A percentile compares a stretch with the other conserved stretches of the same genome.
phyloP scores from a whole-genome alignment of 2,888 invertebrate species.

The Torymus auratus region DNA sequence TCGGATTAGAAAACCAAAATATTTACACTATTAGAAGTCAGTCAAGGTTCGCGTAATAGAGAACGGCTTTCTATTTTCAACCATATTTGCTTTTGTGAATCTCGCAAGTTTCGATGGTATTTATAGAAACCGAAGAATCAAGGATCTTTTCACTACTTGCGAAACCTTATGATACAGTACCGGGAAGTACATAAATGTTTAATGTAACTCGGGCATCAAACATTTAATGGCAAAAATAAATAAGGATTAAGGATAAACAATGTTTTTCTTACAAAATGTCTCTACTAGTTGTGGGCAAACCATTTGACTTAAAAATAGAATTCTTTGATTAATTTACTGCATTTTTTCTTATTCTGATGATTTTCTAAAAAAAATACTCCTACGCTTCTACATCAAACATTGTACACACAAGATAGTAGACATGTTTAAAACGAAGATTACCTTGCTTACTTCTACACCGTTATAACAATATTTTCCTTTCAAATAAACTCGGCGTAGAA shows the following conservation, averaged over 20 bases:
- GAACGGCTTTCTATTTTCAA: constrained; percentile 19
- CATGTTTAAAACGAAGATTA: background rate
- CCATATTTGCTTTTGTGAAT: constrained; percentile 15
- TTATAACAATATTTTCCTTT: too few species aligned
- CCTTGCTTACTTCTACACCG: too few species aligned
- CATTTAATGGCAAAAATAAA: background rate
- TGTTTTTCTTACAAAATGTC: background rate
- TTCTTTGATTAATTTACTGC: too few species aligned
- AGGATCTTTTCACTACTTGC: background rate
- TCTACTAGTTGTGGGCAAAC: too few species aligned
- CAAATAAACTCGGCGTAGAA: too few species aligned
- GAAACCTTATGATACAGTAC: background rate
- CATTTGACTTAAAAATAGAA: too few species aligned
- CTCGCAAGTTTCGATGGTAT: constrained; percentile 9
- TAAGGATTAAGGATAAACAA: background rate
- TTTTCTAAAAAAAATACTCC: background rate
- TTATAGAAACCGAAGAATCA: constrained; percentile 12
- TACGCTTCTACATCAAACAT: background rate
- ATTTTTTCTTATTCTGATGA: background rate
- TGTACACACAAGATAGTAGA: background rate
- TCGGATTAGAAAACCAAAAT: background rate
- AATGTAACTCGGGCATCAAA: background rate
- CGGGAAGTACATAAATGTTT: background rate
- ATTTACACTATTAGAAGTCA: background rate
- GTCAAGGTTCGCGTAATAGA: background rate